Percentiles rank a stretch among this genome's conserved stretches.
Conservation (phyloP, 2,888 invertebrate genomes). For the Cyclophora punctaria region DNA sequence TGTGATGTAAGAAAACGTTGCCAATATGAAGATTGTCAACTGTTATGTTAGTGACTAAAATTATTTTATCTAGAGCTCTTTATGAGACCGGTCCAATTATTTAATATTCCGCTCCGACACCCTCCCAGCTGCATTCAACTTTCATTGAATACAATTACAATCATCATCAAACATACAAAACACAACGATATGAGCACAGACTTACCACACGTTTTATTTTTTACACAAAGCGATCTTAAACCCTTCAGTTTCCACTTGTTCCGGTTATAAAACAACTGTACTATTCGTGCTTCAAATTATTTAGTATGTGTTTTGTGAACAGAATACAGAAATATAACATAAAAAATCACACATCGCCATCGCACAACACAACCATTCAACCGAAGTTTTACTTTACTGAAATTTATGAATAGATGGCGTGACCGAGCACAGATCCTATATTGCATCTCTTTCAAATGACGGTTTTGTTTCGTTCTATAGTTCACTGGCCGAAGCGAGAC, state of each 20-base stretch:
- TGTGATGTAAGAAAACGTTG: constrained; percentile 27
- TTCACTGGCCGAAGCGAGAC: too few species aligned
- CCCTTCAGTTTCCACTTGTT: constrained; percentile 10
- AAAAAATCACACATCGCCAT: constrained; percentile 58
- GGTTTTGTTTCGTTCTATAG: not conserved
- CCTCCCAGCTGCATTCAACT: constrained; percentile 49
- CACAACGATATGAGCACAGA: constrained; percentile 35
- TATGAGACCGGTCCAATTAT: constrained; percentile 44
- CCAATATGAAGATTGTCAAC: constrained; percentile 10
- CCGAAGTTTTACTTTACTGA: constrained; percentile 6
- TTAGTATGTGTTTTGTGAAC: constrained; percentile 22
- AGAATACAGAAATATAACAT: constrained; percentile 43
- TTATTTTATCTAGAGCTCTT: constrained; percentile 39
- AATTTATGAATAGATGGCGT: constrained; percentile 25
- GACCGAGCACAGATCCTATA: not conserved
- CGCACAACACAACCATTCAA: constrained; percentile 22
- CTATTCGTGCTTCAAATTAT: too few species aligned
- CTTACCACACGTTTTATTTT: constrained; percentile 51
- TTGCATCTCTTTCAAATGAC: constrained; percentile 3
- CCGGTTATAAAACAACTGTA: not conserved
- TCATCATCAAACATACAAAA: constrained; percentile 37
- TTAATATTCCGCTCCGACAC: constrained; percentile 47
- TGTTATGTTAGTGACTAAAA: constrained; percentile 20
- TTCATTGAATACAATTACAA: constrained; percentile 31
- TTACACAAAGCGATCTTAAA: not conserved